phyloP scores from a whole-genome alignment of 30 jellyfish, hydroid and myxozoan genomes.

The Aurelia aurita region DNA sequence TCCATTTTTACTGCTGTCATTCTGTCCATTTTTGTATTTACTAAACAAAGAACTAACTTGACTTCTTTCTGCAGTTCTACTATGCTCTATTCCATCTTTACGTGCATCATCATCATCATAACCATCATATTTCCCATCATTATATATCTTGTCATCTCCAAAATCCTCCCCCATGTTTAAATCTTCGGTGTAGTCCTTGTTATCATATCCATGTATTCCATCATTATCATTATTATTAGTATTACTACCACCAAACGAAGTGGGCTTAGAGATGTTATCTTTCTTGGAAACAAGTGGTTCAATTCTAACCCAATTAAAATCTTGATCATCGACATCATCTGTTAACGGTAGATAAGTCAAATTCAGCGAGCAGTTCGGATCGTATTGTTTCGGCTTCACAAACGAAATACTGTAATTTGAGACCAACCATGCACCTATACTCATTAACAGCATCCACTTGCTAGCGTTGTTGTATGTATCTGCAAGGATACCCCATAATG shows the following conservation, averaged over 20 bases:
- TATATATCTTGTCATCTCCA: not conserved
- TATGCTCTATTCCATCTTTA: not conserved
- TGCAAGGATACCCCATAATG: constrained; percentile 98
- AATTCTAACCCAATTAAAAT: constrained; percentile 58
- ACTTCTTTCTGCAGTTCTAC: constrained; percentile 5
- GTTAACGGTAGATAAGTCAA: constrained; percentile 66
- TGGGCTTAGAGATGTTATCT: constrained; percentile 50
- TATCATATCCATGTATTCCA: not conserved
- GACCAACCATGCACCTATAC: constrained; percentile 95
- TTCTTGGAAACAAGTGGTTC: constrained; percentile 65
- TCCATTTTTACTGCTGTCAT: not conserved
- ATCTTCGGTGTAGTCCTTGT: constrained; percentile 13
- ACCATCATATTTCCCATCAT: not conserved
- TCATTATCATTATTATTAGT: not conserved
- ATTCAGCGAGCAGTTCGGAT: constrained; percentile 72
- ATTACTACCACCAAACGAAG: not conserved
- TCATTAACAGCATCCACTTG: constrained; percentile 77
- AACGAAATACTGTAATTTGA: constrained; percentile 91
- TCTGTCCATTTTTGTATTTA: not conserved
- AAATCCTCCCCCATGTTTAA: not conserved
- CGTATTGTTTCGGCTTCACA: constrained; percentile 81
- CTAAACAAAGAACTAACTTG: not conserved
- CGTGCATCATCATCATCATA: constrained; percentile 18
- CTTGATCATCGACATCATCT: constrained; percentile 58
- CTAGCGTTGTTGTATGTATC: constrained; percentile 92